Conservation (phyloP, 2,797 vertebrate species). For the Cuniculus paca region DNA sequence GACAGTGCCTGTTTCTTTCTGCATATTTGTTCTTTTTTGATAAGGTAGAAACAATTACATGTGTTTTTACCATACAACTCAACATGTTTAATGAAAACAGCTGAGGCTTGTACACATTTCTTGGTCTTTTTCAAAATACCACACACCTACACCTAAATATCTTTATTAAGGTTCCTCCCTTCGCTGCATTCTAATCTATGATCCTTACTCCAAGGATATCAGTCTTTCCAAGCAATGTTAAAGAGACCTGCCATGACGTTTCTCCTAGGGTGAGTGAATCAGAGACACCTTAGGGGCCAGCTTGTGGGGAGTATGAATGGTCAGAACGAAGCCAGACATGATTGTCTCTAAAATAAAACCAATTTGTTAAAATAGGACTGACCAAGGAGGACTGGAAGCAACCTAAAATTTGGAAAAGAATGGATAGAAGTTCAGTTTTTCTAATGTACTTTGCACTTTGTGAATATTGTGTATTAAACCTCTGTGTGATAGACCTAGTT, state of each 20-base stretch:
- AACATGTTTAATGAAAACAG: slow-evolving; percentile 3
- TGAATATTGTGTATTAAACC: not conserved
- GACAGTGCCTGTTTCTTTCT: not conserved
- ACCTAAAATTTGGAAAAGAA: not conserved
- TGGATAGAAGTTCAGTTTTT: not conserved
- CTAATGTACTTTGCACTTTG: not conserved
- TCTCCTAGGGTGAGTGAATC: not conserved
- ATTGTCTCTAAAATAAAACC: slow-evolving; percentile 42
- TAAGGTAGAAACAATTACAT: not conserved
- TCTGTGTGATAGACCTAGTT: not conserved
- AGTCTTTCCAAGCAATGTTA: not conserved
- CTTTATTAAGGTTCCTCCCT: not conserved
- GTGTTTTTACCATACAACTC: not conserved
- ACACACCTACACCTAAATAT: not conserved
- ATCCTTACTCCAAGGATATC: not conserved
- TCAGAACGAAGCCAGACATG: not conserved
- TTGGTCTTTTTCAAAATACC: not conserved
- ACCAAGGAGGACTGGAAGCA: not conserved
- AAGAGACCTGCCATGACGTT: not conserved
- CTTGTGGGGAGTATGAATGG: not conserved
- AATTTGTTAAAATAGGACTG: not conserved
- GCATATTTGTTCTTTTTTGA: not conserved
- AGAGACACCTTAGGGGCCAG: not conserved
- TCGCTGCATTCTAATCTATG: not conserved
- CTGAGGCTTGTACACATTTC: not conserved